These are phyloP conservation scores for Bathynomus jamesi DNA, from an alignment of 1,140 invertebrate genomes.

Conservation along the genomic window DNA sequence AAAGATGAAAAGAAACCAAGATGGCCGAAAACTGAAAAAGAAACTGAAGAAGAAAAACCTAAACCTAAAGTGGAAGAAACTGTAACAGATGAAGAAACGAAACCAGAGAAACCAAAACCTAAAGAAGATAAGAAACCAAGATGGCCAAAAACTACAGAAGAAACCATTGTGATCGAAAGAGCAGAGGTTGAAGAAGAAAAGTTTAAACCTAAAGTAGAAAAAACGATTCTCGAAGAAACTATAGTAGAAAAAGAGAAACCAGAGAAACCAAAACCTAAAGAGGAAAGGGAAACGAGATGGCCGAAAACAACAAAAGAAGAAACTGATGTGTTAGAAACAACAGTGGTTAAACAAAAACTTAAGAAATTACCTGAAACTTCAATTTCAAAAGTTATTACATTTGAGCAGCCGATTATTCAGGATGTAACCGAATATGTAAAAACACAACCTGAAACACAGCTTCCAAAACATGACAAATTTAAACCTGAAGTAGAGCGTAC, in stretches of 20 bases:
- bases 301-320: background rate
- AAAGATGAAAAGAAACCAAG: background rate
- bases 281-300: no score
- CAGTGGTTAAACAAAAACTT: no score
- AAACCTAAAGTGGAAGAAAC: background rate
- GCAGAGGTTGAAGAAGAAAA: slow-evolving; percentile 3
- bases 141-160: background rate
- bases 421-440: no score
- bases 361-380: no score
- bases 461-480: no score
- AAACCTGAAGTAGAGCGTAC: no score
- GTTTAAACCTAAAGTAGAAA: slow-evolving; percentile 21
- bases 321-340: background rate
- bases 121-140: slow-evolving; percentile 3
- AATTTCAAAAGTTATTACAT: no score
- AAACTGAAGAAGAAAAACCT: background rate
- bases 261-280: no score
- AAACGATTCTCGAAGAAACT: no score
- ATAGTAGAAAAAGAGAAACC: no score
- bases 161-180: slow-evolving; percentile 1
- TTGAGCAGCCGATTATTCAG: no score
- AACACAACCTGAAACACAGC: no score
- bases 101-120: slow-evolving; percentile 1
- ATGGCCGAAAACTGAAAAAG: background rate
- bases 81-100: slow-evolving; percentile 1